Evolutionary conservation across 2,113 vertebrate genomes (phyloP).

Genomic region (Callipepla californica): DNA sequence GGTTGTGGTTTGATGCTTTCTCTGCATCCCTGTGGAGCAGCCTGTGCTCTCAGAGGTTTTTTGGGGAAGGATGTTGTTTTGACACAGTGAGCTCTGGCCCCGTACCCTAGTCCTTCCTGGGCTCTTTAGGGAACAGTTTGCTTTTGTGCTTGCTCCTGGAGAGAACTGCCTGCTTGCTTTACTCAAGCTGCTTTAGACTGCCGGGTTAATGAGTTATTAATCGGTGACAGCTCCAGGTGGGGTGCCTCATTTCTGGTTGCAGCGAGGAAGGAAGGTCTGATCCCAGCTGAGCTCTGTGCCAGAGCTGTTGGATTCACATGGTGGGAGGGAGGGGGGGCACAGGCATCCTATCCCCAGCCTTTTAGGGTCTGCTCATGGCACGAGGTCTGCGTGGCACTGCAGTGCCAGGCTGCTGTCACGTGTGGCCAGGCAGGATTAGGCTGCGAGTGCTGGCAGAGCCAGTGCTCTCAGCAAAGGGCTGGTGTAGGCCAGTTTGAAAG

Average conservation of each 20-base stretch:
- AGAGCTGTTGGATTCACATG: neutral
- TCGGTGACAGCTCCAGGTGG: neutral
- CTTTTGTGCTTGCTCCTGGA: neutral
- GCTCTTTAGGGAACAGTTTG: neutral
- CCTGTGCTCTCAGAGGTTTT: no score
- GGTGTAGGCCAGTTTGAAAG: rapidly evolving
- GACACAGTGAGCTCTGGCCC: neutral
- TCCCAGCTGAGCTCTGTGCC: neutral
- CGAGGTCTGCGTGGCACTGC: rapidly evolving
- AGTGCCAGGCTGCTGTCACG: neutral
- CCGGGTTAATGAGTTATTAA: neutral
- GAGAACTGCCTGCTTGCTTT: neutral
- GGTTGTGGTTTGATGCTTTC: neutral
- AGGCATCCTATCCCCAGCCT: neutral
- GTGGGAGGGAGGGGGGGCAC: neutral
- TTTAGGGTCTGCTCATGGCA: neutral
- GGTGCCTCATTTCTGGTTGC: neutral
- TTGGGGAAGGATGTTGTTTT: neutral
- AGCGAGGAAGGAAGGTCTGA: neutral
- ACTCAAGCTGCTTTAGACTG: neutral
- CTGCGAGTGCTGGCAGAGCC: neutral
- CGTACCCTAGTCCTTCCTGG: neutral
- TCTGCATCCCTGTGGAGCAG: neutral
- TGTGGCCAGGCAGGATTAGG: neutral
- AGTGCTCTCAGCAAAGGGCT: neutral